Evolutionary conservation across 92 coral and sea anemone species (phyloP).

Genomic region (Meandrina meandrites): DNA sequence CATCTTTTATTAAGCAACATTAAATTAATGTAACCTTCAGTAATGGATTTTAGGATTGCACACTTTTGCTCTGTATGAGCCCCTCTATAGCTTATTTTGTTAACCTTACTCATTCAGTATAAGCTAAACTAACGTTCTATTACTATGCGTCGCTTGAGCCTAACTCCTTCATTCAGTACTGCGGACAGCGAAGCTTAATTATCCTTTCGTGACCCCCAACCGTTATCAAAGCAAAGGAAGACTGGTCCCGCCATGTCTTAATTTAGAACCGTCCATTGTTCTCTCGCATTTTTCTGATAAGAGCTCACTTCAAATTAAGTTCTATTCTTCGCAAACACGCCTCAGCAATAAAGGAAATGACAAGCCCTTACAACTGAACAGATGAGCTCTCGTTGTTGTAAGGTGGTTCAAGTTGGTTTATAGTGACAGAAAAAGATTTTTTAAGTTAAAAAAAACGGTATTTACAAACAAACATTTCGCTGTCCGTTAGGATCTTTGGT

Average conservation of each 20-base stretch:
- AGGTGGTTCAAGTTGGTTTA: neutral
- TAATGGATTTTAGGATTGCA: no score
- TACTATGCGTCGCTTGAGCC: no score
- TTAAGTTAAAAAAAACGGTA: neutral
- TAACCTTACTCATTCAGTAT: no score
- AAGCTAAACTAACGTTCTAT: no score
- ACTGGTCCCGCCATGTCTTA: neutral
- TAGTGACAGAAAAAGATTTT: neutral
- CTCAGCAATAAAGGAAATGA: neutral
- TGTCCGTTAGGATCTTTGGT: neutral
- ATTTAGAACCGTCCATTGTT: neutral
- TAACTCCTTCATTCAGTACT: no score
- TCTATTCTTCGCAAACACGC: neutral
- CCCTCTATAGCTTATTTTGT: no score
- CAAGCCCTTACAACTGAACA: neutral
- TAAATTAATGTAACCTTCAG: no score
- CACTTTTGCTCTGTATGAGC: no score
- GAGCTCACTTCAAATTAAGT: neutral
- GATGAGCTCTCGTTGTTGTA: neutral
- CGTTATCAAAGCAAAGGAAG: neutral
- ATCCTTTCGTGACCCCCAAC: neutral
- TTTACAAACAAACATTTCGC: neutral
- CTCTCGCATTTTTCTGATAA: neutral
- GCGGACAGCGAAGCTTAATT: no score
- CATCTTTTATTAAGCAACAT: no score